Evolutionary conservation across 2,113 vertebrate species (phyloP), one percentile per base, ranked within the genome.

Genomic region (Mustela lutreola): DNA sequence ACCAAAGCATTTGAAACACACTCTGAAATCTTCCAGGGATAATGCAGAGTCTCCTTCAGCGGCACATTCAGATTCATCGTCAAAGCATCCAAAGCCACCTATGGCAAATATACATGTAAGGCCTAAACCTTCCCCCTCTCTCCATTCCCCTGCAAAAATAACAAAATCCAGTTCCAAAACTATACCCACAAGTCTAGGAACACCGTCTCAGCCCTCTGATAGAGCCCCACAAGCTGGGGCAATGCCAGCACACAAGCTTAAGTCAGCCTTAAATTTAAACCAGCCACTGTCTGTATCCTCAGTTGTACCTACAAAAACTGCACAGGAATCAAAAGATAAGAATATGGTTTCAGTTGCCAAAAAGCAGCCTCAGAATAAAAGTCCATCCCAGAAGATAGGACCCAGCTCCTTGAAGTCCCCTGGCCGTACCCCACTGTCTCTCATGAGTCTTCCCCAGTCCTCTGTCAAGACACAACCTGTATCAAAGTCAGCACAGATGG

Each of bases 381-480:
- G 36, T 11, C 56, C 89, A 12, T 10, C 63, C 65, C 78, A 78
- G 71, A 98, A 93, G 14, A 15, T 1, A 33, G 97, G n/a, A 48
- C 84, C 98, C 1, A 5, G 97, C 97, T 97, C 82, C 80, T 96
- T 98, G n/a, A 98, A 95, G n/a, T 89, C 97, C 80, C 91, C 96
- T 19, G 98, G 97, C 58, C 96, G 98, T 0, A 98, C 98, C 45
- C 98, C 99, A 0, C 89, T 99, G 9, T 97, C 99, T 10, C 92
- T 98, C 45, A 98, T 98, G 84, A 99, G 98, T 82, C 97, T 99
- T 94, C 99, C 98, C 73, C 99, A 99, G 97, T 99, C 98, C 97
- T 96, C 98, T 28, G 90, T 98, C 39, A 97, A 97, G 97, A 88
- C 24, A 0, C 97, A 98, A 80, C 93, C 45, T 62, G 70, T 26